Percentiles rank a stretch among this genome's conserved stretches.
Evolutionary conservation across 2,113 vertebrate species (phyloP).

Genomic region (Grallaria varia): DNA sequence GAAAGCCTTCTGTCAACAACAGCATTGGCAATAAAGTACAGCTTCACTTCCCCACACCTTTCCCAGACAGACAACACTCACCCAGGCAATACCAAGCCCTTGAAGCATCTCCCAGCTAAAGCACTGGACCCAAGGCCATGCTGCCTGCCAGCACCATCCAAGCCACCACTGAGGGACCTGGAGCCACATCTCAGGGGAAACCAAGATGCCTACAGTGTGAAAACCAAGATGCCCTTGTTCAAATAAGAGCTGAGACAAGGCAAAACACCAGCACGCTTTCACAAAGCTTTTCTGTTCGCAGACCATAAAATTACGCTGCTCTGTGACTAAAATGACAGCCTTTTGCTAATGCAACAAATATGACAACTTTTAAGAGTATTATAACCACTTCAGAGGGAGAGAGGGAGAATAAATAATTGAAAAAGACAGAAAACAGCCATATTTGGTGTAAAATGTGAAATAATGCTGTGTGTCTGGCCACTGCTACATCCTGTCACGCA

Average conservation of each 20-base stretch:
- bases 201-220: background rate
- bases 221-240: background rate
- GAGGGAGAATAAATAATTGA: background rate
- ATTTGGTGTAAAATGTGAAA: background rate
- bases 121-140: background rate
- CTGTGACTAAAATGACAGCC: background rate
- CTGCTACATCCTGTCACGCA: background rate
- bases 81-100: accelerated
- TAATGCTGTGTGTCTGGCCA: background rate
- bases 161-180: background rate
- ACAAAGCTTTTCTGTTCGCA: background rate
- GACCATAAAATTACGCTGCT: background rate
- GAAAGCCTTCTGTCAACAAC: background rate
- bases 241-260: background rate
- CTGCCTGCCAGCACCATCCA: background rate
- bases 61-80: background rate
- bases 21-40: background rate
- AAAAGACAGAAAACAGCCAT: background rate
- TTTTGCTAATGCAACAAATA: background rate
- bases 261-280: background rate
- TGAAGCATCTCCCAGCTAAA: background rate
- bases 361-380: background rate
- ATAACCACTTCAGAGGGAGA: background rate
- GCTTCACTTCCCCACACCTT: background rate
- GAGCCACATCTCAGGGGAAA: background rate